Conservation (phyloP, 2,113 vertebrate species). For the Psilopogon haemacephalus region DNA sequence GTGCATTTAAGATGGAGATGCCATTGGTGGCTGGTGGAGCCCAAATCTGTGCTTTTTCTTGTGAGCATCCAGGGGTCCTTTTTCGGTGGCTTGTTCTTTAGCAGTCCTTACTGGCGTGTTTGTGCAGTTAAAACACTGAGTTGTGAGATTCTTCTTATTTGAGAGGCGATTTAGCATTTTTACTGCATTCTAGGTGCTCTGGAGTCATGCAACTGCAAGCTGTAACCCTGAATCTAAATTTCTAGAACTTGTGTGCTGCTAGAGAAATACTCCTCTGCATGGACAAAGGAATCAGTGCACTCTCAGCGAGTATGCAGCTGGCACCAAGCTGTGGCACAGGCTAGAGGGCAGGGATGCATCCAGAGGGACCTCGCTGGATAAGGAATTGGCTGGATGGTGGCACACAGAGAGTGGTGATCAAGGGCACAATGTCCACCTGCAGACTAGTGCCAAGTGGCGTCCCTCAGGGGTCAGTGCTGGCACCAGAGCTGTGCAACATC, state of each 20-base stretch:
- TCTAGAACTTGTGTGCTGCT: not conserved
- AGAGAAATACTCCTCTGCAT: not conserved
- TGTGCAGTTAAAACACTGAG: not conserved
- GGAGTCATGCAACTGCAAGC: not conserved
- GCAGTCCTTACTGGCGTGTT: not conserved
- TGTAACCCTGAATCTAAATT: not conserved
- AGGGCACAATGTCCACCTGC: no score
- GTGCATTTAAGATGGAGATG: not conserved
- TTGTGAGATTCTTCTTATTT: not conserved
- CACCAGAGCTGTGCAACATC: no score
- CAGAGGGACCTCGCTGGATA: no score
- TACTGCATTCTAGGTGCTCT: not conserved
- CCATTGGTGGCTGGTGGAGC: not conserved
- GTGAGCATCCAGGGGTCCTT: not conserved
- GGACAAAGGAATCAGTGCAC: no score
- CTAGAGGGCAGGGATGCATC: no score
- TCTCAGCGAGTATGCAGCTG: no score
- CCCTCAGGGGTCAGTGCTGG: no score
- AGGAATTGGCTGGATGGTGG: no score
- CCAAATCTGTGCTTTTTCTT: not conserved
- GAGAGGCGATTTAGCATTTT: not conserved
- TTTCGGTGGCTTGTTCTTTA: not conserved
- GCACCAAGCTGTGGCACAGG: no score
- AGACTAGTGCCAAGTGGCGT: no score
- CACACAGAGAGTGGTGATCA: no score